Evolutionary conservation across 1,140 invertebrate genomes (phyloP), one percentile per base, ranked within the genome.

Genomic region (Halictus rubicundus): DNA sequence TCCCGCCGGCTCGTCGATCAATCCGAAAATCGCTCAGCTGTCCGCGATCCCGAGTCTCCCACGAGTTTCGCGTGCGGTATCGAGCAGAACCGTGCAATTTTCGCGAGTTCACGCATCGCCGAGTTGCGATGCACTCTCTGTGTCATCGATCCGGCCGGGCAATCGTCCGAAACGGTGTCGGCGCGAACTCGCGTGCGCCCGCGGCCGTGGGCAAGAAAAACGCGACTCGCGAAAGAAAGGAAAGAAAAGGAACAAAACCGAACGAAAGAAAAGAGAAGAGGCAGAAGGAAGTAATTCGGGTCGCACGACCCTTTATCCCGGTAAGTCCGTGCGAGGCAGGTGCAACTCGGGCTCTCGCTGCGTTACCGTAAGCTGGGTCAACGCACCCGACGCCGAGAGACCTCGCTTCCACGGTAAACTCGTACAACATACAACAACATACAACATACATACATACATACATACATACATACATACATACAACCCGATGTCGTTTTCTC

Each of bases 301-400:
- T 89, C 87, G 82, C 85, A 82, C 87, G 89, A 89, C 87, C 86
- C 77, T 80, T 78, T 46, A 82, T 87, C 84, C 84, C 81, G 86
- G 85, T 89, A 89, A 89, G 78, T 87, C 79, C 57, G 77, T 74
- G 76, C 79, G 78, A 87, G 85, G 86, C 89, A 91, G 90, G 90
- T 91, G 89, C 89, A 90, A 85, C 63, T 52, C 83, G 68, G 63
- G 49, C 49, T 52, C 49, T 52, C 49, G 49, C 84, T 87, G 79
- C 85, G 88, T 88, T 89, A 90, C 89, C 90, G 89, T 90, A 90
- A 91, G 89, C 86, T 87, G 74, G 90, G 90, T 91, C 90, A 90
- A 90, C 88, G 90, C 88, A 90, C 90, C 86, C 88, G 75, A 78
- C 80, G 71, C 83, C 81, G 39, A 27, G 70, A 69, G 80, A 74